Conservation (phyloP, 2,888 invertebrate species). For the Eueremaeus valkanovi region DNA sequence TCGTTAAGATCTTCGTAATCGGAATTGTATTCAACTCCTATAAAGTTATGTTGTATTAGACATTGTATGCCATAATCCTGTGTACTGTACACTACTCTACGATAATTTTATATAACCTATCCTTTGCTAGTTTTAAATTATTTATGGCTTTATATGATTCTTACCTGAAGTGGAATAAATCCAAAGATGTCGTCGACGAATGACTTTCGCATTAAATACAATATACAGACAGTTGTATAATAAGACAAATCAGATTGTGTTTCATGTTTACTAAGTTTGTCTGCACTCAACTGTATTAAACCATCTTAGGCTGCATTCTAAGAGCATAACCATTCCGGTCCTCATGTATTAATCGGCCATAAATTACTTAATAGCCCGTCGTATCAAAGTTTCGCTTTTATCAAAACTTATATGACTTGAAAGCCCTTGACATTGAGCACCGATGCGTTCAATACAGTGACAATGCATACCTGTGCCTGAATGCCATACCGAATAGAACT, state of each 20-base stretch:
- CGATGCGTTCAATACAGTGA: background rate
- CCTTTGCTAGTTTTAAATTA: background rate
- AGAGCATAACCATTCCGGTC: background rate
- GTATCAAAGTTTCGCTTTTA: background rate
- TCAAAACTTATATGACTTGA: too few species aligned
- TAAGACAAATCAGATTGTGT: background rate
- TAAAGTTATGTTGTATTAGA: background rate
- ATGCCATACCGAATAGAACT: background rate
- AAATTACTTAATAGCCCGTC: background rate
- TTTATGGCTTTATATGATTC: background rate
- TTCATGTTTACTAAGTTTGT: background rate
- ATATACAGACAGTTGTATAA: background rate
- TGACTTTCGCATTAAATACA: background rate
- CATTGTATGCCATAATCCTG: background rate
- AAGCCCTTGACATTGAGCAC: conserved; percentile 18
- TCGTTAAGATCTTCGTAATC: conserved; percentile 1
- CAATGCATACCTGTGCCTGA: background rate
- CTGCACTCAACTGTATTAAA: background rate
- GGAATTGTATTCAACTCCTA: conserved; percentile 1
- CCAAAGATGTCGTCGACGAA: background rate
- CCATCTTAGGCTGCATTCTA: background rate
- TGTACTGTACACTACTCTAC: too few species aligned
- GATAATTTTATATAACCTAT: background rate
- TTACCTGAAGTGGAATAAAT: background rate
- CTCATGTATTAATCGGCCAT: background rate